Evolutionary conservation across 1,140 invertebrate species (phyloP), one percentile per base, ranked within the genome.

Genomic region (Mya arenaria): DNA sequence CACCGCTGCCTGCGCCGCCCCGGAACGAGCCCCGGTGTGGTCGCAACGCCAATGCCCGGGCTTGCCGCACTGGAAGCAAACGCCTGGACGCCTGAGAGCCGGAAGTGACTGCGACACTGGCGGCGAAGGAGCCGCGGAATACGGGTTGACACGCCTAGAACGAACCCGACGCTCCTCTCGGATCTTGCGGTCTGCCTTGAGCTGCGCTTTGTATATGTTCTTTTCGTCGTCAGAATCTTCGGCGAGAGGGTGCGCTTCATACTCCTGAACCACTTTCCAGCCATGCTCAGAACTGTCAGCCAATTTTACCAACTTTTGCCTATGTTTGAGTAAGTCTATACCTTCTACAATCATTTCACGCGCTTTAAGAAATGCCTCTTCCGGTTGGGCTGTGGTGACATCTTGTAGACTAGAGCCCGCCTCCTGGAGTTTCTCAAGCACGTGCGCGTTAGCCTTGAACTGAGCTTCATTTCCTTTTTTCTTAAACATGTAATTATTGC

Each of bases 201-300:
- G 32, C 28, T 71, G 68, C 8, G 68, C 68, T 32, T 30, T 71
- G 41, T 52, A 52, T 30, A 71, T 71, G 25, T 71, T 71, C n/a
- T 48, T 71, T 32, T 71, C 68, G 36, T 71, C 68, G 41, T 71
- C 68, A 30, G 68, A 71, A 55, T 71, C 37, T 28, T 71, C 68
- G 19, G 48, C 68, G 8, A 71, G 23, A 30, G 68, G 68, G 37
- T 71, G 68, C 3, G 68, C 39, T 32, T 71, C 68, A 23, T 68
- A 41, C 37, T 32, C 28, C 13, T 65, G 17, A 5, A 65, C 62
- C 5, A 65, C 28, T 32, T 44, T 39, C 37, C 65, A 69, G 25
- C 34, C 32, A 25, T 23, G n/a, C 48, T 69, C 65, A 23, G 39
- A 69, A 5, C 36, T 41, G 34, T 69, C 65, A 41, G 68, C 68